Evolutionary conservation across 1,140 invertebrate species (phyloP).

Genomic region (Delia radicum): DNA sequence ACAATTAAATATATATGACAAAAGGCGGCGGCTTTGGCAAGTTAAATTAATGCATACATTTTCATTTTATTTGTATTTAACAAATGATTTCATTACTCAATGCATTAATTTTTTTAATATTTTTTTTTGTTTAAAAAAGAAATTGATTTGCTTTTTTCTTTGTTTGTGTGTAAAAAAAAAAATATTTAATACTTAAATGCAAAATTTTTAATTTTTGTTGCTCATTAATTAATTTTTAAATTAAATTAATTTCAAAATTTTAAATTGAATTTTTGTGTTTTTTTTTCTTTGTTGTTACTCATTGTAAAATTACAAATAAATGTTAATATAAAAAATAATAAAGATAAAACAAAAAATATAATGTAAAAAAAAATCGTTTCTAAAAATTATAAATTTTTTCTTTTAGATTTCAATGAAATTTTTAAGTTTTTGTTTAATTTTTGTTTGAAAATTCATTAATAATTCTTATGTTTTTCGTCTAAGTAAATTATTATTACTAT

Average conservation of each 20-base stretch:
- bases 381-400: background rate
- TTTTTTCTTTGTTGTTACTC: slow-evolving; percentile 23
- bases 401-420: background rate
- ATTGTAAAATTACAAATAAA: slow-evolving; percentile 18
- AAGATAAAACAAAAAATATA: background rate
- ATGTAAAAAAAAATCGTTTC: background rate
- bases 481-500: background rate
- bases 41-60: background rate
- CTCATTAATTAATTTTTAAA: slow-evolving; percentile 21
- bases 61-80: background rate
- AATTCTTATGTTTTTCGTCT: too few species aligned
- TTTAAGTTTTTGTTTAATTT: background rate
- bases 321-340: background rate
- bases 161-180: background rate
- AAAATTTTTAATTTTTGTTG: slow-evolving; percentile 6
- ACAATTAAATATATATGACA: background rate
- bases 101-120: background rate
- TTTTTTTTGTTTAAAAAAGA: background rate
- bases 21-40: slow-evolving; percentile 22
- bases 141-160: background rate
- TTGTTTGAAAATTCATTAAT: background rate
- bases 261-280: background rate
- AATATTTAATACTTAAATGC: background rate
- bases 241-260: slow-evolving; percentile 1
- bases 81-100: background rate